These are phyloP conservation scores for Chascanopsetta lugubris DNA, from an alignment of 2,113 vertebrate genomes.

Conservation along the genomic window DNA sequence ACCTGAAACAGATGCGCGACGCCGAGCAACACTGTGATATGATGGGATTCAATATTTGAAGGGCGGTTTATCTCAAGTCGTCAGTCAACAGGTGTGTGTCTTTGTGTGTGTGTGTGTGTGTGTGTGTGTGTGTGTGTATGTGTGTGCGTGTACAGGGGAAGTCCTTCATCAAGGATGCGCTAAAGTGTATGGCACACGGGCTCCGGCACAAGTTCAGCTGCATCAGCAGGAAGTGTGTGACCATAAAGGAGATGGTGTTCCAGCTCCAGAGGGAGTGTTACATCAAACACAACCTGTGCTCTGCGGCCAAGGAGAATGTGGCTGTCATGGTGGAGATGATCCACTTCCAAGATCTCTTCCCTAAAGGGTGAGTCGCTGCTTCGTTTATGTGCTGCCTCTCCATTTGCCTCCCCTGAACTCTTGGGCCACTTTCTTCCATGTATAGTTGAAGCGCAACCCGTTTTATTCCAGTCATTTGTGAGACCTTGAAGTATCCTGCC, in stretches of 20 bases:
- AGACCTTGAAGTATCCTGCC: conserved; percentile 14
- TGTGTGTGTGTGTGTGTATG: conserved; percentile 55
- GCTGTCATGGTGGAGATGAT: conserved; percentile 99
- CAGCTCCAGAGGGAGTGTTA: conserved; percentile 98
- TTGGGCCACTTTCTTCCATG: conserved; percentile 23
- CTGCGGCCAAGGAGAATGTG: conserved; percentile 93
- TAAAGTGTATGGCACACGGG: conserved; percentile 97
- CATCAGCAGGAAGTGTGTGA: conserved; percentile 97
- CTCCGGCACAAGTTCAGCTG: conserved; percentile 96
- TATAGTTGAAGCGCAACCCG: conserved; percentile 7
- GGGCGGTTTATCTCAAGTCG: neutral
- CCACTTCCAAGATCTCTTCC: conserved; percentile 96
- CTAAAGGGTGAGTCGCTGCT: conserved; percentile 89
- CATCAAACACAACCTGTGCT: conserved; percentile 95
- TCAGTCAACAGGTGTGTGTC: conserved; percentile 26
- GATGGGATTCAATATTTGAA: neutral
- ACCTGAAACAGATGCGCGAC: conserved; percentile 13
- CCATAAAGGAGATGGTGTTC: conserved; percentile 98
- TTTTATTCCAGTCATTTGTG: conserved; percentile 29
- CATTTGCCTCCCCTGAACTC: conserved; percentile 8
- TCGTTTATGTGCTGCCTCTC: neutral
- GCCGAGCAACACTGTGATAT: neutral
- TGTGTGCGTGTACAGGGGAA: conserved; percentile 86
- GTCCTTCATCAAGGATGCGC: conserved; percentile 98
- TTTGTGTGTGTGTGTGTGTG: conserved; percentile 56